Conservation (phyloP, 2,113 vertebrate species). For the Etheostoma cragini region DNA sequence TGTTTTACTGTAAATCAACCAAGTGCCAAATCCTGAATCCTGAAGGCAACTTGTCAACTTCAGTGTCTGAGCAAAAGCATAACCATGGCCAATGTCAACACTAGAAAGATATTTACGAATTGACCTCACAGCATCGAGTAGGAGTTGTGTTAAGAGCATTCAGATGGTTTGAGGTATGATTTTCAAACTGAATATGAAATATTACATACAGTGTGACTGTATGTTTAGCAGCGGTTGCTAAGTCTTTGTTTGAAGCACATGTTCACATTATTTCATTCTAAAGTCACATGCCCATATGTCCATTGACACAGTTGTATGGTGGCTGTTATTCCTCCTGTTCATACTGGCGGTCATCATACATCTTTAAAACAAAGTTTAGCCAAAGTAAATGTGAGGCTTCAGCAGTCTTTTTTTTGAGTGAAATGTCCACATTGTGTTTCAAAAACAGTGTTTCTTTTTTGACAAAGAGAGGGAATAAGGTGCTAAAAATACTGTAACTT, state of each 20-base stretch:
- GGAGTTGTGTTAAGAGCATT: neutral
- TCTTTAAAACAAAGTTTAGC: neutral
- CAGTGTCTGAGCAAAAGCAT: neutral
- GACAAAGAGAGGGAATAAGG: no score
- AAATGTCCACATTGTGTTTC: neutral
- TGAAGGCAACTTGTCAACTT: neutral
- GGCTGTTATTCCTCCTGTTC: neutral
- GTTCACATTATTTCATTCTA: neutral
- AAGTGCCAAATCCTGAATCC: slow-evolving; percentile 1
- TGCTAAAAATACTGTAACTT: neutral
- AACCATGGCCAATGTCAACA: neutral
- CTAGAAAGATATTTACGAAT: neutral
- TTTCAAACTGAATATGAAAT: neutral
- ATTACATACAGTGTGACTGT: no score
- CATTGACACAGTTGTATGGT: neutral
- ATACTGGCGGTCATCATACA: neutral
- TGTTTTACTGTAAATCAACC: neutral
- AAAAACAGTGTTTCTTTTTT: neutral
- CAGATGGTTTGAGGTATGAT: neutral
- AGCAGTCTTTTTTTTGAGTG: neutral
- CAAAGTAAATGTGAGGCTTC: no score
- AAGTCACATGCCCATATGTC: neutral
- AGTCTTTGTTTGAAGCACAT: neutral
- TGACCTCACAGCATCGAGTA: neutral
- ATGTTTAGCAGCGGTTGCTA: neutral